phyloP scores from a whole-genome alignment of 2,888 invertebrate genomes.

The Agrotis puta region DNA sequence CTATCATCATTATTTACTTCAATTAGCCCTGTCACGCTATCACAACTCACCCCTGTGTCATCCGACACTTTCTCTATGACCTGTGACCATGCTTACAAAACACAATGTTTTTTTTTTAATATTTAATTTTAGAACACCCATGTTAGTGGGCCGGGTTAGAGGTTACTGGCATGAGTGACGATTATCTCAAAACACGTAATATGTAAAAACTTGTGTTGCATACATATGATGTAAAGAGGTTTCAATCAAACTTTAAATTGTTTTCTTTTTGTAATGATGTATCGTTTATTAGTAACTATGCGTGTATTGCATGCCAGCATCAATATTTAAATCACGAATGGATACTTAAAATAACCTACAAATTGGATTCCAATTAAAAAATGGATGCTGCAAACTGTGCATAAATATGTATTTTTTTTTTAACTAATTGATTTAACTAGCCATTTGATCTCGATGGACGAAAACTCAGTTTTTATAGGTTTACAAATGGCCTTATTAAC shows the following conservation, averaged over 20 bases:
- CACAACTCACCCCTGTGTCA: constrained; percentile 34
- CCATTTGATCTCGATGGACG: background rate
- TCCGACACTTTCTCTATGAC: constrained; percentile 86
- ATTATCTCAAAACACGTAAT: constrained; percentile 62
- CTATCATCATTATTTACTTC: constrained; percentile 54
- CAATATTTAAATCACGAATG: constrained; percentile 35
- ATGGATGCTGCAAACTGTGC: constrained; percentile 15
- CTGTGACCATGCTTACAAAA: constrained; percentile 85
- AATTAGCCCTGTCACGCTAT: constrained; percentile 50
- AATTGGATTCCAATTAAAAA: constrained; percentile 45
- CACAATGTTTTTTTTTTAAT: constrained; percentile 75
- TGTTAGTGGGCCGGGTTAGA: constrained; percentile 79
- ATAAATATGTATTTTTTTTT: constrained; percentile 1
- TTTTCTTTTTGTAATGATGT: constrained; percentile 35
- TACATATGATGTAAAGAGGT: constrained; percentile 56
- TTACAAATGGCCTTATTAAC: background rate
- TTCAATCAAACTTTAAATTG: constrained; percentile 45
- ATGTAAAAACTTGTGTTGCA: constrained; percentile 63
- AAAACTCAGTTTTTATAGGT: background rate
- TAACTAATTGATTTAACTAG: constrained; percentile 3
- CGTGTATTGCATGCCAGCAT: constrained; percentile 29
- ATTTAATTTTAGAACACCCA: constrained; percentile 73
- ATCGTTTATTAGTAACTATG: constrained; percentile 30
- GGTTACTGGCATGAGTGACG: constrained; percentile 60
- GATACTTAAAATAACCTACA: constrained; percentile 15